phyloP scores from a whole-genome alignment of 2,888 invertebrate species.

The Apamea crenata region DNA sequence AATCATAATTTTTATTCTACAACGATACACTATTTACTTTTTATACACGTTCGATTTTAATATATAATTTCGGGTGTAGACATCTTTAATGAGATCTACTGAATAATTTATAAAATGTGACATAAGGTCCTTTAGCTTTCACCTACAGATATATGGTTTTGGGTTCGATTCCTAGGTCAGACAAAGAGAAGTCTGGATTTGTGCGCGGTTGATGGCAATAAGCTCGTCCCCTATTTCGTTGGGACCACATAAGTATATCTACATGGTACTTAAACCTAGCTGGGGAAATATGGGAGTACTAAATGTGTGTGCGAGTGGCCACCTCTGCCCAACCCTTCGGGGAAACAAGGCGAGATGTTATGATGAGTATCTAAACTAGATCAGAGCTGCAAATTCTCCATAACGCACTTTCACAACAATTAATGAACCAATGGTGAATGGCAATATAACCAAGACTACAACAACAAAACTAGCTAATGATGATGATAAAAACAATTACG shows the following conservation, averaged over 20 bases:
- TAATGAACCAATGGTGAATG: conserved; percentile 17
- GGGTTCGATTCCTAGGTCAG: neutral
- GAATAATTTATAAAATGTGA: too few relatives aligned
- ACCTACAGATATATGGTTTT: neutral
- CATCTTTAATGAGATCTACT: too few relatives aligned
- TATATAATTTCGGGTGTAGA: too few relatives aligned
- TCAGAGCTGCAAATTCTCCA: neutral
- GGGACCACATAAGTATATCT: too few relatives aligned
- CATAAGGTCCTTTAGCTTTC: too few relatives aligned
- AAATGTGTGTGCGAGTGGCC: too few relatives aligned
- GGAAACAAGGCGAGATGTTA: neutral
- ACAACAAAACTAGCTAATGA: conserved; percentile 10
- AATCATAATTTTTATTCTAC: too few relatives aligned
- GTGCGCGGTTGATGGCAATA: neutral
- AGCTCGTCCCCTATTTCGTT: neutral
- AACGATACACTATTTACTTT: too few relatives aligned
- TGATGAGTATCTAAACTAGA: neutral
- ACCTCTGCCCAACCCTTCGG: neutral
- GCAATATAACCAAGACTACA: neutral
- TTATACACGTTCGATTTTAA: too few relatives aligned
- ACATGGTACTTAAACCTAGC: neutral
- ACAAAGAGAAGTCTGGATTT: neutral
- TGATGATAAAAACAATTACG: conserved; percentile 13
- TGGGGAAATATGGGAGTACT: neutral
- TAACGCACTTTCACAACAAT: neutral